Evolutionary conservation across 2,888 invertebrate species (phyloP).

Genomic region (Saturnia pavonia): DNA sequence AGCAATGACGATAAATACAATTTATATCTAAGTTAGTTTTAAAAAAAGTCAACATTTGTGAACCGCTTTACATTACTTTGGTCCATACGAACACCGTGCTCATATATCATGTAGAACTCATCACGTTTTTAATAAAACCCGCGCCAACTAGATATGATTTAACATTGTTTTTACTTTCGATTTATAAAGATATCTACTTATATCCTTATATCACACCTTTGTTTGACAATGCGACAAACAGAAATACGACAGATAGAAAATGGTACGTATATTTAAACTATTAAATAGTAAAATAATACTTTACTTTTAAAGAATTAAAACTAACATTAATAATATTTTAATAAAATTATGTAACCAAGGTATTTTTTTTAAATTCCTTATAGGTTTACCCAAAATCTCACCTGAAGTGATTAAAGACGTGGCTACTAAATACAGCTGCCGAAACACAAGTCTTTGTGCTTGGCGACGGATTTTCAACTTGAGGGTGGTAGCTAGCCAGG

Average conservation of each 20-base stretch:
- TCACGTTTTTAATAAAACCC: slow-evolving; percentile 76
- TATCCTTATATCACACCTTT: not conserved
- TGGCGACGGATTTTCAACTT: too few species aligned
- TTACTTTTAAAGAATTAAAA: too few species aligned
- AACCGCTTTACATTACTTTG: slow-evolving; percentile 31
- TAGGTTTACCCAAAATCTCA: too few species aligned
- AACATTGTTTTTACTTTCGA: not conserved
- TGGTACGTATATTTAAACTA: not conserved
- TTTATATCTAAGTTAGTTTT: not conserved
- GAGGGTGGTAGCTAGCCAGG: too few species aligned
- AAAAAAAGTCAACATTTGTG: slow-evolving; percentile 34
- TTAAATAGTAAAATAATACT: not conserved
- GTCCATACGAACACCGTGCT: slow-evolving; percentile 35
- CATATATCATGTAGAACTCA: slow-evolving; percentile 72
- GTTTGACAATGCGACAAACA: not conserved
- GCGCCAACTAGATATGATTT: slow-evolving; percentile 19
- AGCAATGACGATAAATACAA: not conserved
- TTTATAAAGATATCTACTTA: not conserved
- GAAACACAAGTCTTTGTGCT: too few species aligned
- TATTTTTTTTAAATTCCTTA: too few species aligned
- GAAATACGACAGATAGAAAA: not conserved
- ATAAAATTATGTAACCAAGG: too few species aligned
- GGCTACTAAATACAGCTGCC: too few species aligned
- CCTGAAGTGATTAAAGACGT: too few species aligned
- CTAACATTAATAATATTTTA: too few species aligned